Base-by-base conservation (phyloP, 2,113 vertebrate species). In the Malurus cyaneus region DNA sequence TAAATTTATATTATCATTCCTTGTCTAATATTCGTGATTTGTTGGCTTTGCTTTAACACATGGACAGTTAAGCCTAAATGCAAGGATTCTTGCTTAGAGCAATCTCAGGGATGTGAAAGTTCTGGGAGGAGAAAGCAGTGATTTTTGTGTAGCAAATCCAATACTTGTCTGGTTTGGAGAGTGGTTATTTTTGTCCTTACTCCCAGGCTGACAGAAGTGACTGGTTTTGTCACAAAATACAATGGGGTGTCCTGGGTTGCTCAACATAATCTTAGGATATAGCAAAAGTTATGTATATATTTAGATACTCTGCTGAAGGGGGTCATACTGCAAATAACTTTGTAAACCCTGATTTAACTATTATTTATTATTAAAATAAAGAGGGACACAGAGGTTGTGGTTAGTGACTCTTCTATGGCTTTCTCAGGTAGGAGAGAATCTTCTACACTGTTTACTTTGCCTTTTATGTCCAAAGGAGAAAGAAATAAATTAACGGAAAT, bases 1-100 rank as follows among this genome's bases (percentile, higher is more conserved):
- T 66, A 96, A 89, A 94, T 96, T 96, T 91, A 88, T 80, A 84
- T 88, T 74, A 94, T 93, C 69, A 15, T 94, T 95, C 93, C 88
- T 93, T 96, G 67, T 96, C 80, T 95, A 93, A 96, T 96, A 69
- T 64, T 92, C 0, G 6, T 97, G 90, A 96, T 97, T 97, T 97
- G 86, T 94, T 92, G 79, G 52, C 74, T 95, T 94, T 87, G 65
- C 80, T 83, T 95, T 93, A 94, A 95, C 60, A 95, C 70, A 71
- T 64, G 54, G 54, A 64, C 8, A 59, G 92, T 85, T 83, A 90
- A 91, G 61, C 86, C 39, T 95, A 92, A 96, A 61, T 87, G 89
- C 53, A 77, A 50, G 60, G 53, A 32, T 42, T 95, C 67, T 60
- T 72, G 46, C 28, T 32, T 19, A 47, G 61, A 25, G 21, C 53